Evolutionary conservation across 2,113 vertebrate genomes (phyloP).

Genomic region (Nannobrachium achirus): DNA sequence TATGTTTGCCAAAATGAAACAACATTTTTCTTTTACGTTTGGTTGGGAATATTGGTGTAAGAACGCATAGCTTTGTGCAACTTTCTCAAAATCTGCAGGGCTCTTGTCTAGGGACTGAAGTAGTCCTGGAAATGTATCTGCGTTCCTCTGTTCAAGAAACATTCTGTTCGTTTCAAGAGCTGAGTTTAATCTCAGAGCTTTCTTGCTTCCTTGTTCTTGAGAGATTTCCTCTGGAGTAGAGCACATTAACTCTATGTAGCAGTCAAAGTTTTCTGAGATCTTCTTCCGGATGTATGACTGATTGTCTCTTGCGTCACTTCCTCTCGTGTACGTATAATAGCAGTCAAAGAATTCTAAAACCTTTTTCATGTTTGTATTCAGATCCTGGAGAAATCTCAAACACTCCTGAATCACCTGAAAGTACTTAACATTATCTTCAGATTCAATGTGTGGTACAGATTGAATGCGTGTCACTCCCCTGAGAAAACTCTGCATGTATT

Average conservation of each 20-base stretch:
- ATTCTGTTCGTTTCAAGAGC: constrained; percentile 15
- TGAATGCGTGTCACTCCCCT: constrained; percentile 48
- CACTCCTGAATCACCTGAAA: constrained; percentile 57
- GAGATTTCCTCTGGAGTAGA: fast-evolving
- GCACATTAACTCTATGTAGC: constrained; percentile 38
- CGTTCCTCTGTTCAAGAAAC: constrained; percentile 51
- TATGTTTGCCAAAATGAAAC: constrained; percentile 61
- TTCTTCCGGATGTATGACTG: neutral
- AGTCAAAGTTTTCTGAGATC: neutral
- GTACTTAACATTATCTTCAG: constrained; percentile 26
- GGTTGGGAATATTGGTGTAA: constrained; percentile 16
- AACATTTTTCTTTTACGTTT: constrained; percentile 47
- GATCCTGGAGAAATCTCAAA: constrained; percentile 57
- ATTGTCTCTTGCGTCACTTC: constrained; percentile 58
- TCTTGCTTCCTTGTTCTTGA: constrained; percentile 30
- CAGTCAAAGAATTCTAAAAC: constrained; percentile 42
- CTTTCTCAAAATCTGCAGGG: neutral
- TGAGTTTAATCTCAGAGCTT: constrained; percentile 11
- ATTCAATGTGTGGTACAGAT: constrained; percentile 30
- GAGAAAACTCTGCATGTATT: constrained; percentile 63
- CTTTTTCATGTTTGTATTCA: constrained; percentile 52
- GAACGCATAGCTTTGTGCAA: constrained; percentile 50
- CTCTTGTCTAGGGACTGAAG: constrained; percentile 46
- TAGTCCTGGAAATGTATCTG: constrained; percentile 60
- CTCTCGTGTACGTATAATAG: constrained; percentile 54